Percentiles rank a stretch among this genome's conserved stretches.
phyloP scores from a whole-genome alignment of 2,797 vertebrate species.

The Onychomys arenicola region DNA sequence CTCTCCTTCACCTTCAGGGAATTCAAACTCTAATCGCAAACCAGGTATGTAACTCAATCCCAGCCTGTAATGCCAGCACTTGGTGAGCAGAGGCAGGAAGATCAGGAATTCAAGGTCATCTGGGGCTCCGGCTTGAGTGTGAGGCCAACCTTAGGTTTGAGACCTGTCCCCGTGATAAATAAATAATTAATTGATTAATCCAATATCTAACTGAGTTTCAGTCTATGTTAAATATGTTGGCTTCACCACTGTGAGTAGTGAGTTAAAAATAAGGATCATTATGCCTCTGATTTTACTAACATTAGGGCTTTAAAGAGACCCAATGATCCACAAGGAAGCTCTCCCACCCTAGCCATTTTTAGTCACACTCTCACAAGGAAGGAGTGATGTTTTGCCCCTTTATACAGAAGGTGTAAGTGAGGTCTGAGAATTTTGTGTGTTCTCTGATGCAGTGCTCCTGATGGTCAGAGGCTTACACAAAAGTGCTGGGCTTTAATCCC shows the following conservation, averaged over 20 bases:
- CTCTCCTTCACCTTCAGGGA: neutral
- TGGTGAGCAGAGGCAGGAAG: neutral
- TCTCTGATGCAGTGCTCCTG: neutral
- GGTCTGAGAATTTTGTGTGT: neutral
- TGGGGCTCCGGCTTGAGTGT: neutral
- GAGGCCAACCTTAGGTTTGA: neutral
- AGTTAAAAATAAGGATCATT: neutral
- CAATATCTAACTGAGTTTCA: neutral
- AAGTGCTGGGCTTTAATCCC: neutral
- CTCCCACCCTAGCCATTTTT: accelerated
- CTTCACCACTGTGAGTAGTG: neutral
- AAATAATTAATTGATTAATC: neutral
- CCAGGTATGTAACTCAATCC: neutral
- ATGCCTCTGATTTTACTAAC: neutral
- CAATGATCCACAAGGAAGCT: neutral
- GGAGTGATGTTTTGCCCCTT: neutral
- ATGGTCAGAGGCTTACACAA: neutral
- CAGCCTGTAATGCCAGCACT: neutral
- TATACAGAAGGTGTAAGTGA: neutral
- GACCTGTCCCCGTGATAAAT: neutral
- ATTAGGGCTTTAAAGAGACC: neutral
- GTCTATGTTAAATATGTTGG: neutral
- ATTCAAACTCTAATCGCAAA: neutral
- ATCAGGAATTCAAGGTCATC: neutral
- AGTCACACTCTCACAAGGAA: neutral